Evolutionary conservation across 2,888 invertebrate species (phyloP), one percentile per base, ranked within the genome.

Genomic region (Cistogaster globosa): DNA sequence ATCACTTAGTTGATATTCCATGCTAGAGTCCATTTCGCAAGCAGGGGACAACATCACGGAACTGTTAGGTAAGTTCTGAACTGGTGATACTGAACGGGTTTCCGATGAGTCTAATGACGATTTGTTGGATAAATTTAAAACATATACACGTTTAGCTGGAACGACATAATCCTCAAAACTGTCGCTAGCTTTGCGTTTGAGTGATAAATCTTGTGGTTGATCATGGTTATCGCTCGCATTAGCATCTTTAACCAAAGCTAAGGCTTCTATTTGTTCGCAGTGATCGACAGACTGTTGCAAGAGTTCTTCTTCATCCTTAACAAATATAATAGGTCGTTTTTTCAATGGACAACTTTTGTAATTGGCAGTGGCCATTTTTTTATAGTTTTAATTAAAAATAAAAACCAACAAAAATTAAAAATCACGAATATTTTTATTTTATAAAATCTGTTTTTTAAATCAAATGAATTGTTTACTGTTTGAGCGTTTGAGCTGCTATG

Each of bases 341-440:
- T 97, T 97, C 88, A 97, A 94, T 93, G 97, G 97, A 91, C 97
- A 97, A 93, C 96, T 96, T 91, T 97, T 97, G 93, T 97, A 97
- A 93, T 97, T 83, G 2, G 8, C 6, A 87, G 88, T 76, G 77
- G 89, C 86, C 90, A 90, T 90, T 72, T 71, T 75, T 65, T 62
- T 76, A 55, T 84, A 42, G 16, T 16, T 48, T 42, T 12, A 42
- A 68, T 45, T 48, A 68, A 7, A 32, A 67, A 55, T 71, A 26
- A 72, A 79, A 81, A 75, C 18, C 11, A 45, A 12, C 12, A 14
- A 45, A 45, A 45, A 45, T 4, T 36, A 68, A 67, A 78, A 78
- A 48, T 20, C 67, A 68, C 78, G 51, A 57, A 8, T 55, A 14
- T 75, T 57, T 60, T 75, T 58, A 22, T 14, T 11, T 78, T 55